Evolutionary conservation across 2,797 vertebrate species (phyloP).

Genomic region (Cuculus canorus): DNA sequence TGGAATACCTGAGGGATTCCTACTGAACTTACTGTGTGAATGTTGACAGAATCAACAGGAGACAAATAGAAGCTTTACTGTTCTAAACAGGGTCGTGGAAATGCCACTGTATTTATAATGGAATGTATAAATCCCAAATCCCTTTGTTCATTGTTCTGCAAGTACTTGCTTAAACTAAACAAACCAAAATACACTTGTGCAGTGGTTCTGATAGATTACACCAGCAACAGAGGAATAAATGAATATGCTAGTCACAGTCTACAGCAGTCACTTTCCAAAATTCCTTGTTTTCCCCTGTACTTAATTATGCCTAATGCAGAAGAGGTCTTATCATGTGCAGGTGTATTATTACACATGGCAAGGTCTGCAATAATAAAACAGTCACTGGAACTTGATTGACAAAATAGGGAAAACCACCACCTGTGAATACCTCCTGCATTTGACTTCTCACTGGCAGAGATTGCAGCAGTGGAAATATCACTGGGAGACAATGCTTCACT

Average conservation of each 20-base stretch:
- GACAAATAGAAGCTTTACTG: slow-evolving; percentile 65
- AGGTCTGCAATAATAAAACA: not conserved
- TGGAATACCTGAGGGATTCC: slow-evolving; percentile 58
- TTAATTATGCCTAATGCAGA: not conserved
- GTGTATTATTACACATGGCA: not conserved
- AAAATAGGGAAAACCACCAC: not conserved
- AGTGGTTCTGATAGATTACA: slow-evolving; percentile 15
- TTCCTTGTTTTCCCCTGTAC: not conserved
- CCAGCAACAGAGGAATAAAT: not conserved
- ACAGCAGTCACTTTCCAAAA: not conserved
- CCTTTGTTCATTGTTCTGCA: slow-evolving; percentile 47
- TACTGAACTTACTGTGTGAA: slow-evolving; percentile 30
- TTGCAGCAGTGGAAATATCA: not conserved
- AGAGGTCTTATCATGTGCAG: not conserved
- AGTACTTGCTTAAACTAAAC: slow-evolving; percentile 30
- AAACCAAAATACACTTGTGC: slow-evolving; percentile 9
- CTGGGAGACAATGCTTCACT: not conserved
- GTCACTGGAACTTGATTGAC: not conserved
- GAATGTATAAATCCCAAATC: slow-evolving; percentile 25
- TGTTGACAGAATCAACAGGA: slow-evolving; percentile 63
- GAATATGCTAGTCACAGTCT: not conserved
- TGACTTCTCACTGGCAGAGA: not conserved
- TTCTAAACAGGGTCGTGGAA: slow-evolving; percentile 58
- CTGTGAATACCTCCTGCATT: not conserved
- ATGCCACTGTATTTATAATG: slow-evolving; percentile 38